phyloP scores from a whole-genome alignment of 2,113 vertebrate genomes.

The Trogon melanurus region DNA sequence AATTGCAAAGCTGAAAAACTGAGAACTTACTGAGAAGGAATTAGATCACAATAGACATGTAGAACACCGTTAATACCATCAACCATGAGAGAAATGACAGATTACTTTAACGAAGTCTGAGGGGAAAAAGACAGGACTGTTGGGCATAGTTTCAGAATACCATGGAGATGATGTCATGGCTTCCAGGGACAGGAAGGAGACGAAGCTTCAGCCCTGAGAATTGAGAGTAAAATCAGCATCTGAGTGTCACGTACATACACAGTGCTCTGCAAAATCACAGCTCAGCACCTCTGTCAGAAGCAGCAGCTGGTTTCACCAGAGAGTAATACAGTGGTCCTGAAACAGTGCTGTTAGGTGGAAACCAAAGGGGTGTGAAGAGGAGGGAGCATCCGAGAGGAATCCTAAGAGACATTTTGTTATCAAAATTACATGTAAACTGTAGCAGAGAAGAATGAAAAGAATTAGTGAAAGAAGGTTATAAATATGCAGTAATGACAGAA shows the following conservation, averaged over 20 bases:
- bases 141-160: slow-evolving; percentile 26
- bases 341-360: not conserved
- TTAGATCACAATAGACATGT: not conserved
- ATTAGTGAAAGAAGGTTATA: not conserved
- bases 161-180: slow-evolving; percentile 4
- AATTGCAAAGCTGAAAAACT: not conserved
- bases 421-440: not conserved
- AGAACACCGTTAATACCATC: not conserved
- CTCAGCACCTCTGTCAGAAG: not conserved
- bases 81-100: not conserved
- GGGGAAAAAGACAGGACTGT: not conserved
- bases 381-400: not conserved
- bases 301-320: not conserved
- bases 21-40: not conserved
- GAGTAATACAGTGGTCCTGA: not conserved
- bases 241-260: not conserved
- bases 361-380: not conserved
- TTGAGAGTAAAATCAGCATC: not conserved
- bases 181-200: not conserved
- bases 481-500: slow-evolving; percentile 1
- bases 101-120: slow-evolving; percentile 1
- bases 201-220: not conserved
- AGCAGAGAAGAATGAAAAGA: slow-evolving; percentile 9
- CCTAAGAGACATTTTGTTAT: not conserved
- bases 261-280: not conserved